Conservation (phyloP, 1,140 invertebrate species). For the Neodiprion fabricii region DNA sequence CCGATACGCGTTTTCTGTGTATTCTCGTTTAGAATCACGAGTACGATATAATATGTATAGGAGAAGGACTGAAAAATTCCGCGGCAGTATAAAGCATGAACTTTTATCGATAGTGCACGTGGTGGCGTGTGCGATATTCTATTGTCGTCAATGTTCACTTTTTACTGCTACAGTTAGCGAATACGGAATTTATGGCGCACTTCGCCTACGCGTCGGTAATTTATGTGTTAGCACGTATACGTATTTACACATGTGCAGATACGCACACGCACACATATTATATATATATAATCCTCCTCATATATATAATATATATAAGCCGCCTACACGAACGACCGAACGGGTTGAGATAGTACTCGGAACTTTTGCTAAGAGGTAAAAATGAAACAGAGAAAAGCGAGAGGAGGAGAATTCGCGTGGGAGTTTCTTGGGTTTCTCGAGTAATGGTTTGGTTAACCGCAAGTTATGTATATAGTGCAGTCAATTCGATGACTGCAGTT, state of each 20-base stretch:
- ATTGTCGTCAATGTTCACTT: background rate
- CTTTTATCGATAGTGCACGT: background rate
- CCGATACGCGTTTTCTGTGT: no score
- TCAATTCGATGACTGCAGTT: background rate
- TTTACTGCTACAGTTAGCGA: background rate
- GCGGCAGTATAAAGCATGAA: background rate
- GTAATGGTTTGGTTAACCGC: no score
- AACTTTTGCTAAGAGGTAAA: background rate
- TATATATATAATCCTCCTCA: no score
- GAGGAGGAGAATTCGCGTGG: background rate
- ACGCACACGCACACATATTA: no score
- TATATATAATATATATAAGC: background rate
- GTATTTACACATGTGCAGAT: no score
- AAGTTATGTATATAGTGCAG: background rate
- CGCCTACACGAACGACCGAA: background rate
- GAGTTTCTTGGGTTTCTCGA: background rate
- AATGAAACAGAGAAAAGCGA: background rate
- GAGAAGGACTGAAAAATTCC: no score
- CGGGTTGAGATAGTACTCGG: background rate
- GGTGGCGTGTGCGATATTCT: background rate
- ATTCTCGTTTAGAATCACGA: no score
- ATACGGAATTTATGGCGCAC: conserved; percentile 4
- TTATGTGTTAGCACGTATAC: no score
- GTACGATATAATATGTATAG: no score
- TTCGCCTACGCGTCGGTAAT: background rate